A percentile compares a stretch with the other conserved stretches of the same genome.
Conservation (phyloP, 1,140 invertebrate species). For the Drosophila ercepeae region DNA sequence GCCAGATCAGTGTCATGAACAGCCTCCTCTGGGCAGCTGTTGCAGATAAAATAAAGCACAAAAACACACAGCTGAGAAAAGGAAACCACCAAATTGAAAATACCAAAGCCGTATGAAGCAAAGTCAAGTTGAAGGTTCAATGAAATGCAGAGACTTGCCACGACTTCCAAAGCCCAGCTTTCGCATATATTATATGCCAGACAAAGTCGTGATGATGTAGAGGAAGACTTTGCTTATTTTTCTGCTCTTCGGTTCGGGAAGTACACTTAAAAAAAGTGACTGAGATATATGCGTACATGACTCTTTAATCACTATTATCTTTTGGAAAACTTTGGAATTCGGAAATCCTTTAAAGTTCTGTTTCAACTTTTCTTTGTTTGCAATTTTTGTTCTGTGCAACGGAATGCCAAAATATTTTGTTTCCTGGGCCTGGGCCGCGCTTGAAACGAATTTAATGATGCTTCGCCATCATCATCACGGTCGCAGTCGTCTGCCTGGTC, state of each 20-base stretch:
- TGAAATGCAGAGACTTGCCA: slow-evolving; percentile 71
- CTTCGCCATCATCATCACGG: slow-evolving; percentile 52
- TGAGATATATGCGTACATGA: not conserved
- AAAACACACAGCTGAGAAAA: slow-evolving; percentile 2
- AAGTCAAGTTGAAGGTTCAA: slow-evolving; percentile 82
- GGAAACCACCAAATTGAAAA: slow-evolving; percentile 67
- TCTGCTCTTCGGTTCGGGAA: not conserved
- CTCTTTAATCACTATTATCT: not conserved
- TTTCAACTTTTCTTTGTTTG: no score
- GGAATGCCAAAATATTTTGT: slow-evolving; percentile 71
- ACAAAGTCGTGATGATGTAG: slow-evolving; percentile 75
- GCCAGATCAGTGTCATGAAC: slow-evolving; percentile 8
- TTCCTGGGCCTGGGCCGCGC: slow-evolving; percentile 36
- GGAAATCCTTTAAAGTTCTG: no score
- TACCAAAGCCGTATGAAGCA: slow-evolving; percentile 42
- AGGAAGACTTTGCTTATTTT: slow-evolving; percentile 47
- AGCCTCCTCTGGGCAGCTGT: not conserved
- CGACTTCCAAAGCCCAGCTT: slow-evolving; percentile 48
- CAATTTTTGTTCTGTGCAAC: slow-evolving; percentile 10
- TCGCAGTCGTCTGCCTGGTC: slow-evolving; percentile 45
- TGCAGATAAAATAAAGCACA: slow-evolving; percentile 28
- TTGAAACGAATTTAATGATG: slow-evolving; percentile 80
- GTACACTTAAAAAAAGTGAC: slow-evolving; percentile 23
- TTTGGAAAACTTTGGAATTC: no score
- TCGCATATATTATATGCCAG: slow-evolving; percentile 77